These are phyloP conservation scores for Gallinago solitaria DNA, from an alignment of 2,797 vertebrate species.

Conservation along the genomic window DNA sequence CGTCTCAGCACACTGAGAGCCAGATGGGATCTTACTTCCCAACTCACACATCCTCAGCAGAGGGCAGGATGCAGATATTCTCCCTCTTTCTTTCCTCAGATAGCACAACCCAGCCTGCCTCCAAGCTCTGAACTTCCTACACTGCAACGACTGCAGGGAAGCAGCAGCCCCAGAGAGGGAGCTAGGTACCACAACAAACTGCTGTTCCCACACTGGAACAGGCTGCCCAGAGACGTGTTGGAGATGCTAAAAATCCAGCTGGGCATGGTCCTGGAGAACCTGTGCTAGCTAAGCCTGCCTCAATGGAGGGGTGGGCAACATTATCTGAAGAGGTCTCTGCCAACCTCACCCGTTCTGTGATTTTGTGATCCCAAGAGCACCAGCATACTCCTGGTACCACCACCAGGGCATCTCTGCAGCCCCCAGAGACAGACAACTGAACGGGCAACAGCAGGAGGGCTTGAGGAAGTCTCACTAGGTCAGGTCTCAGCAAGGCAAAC, in stretches of 20 bases:
- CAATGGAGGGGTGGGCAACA: accelerated
- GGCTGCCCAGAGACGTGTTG: background rate
- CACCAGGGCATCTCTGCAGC: background rate
- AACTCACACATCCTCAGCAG: accelerated
- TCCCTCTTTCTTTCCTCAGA: background rate
- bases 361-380: background rate
- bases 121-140: background rate
- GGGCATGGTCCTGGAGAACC: background rate
- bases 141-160: accelerated
- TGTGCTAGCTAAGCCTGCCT: background rate
- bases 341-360: background rate
- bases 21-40: background rate
- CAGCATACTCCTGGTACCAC: background rate
- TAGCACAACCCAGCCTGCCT: background rate
- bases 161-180: background rate
- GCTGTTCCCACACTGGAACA: background rate
- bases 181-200: background rate
- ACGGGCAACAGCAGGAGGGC: background rate
- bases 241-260: background rate
- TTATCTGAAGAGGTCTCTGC: background rate
- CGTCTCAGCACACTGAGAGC: background rate
- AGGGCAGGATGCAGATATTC: background rate
- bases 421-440: background rate
- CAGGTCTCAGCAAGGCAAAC: background rate
- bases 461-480: background rate